Conservation (phyloP, 2,797 vertebrate species). For the Loriculus beryllinus region DNA sequence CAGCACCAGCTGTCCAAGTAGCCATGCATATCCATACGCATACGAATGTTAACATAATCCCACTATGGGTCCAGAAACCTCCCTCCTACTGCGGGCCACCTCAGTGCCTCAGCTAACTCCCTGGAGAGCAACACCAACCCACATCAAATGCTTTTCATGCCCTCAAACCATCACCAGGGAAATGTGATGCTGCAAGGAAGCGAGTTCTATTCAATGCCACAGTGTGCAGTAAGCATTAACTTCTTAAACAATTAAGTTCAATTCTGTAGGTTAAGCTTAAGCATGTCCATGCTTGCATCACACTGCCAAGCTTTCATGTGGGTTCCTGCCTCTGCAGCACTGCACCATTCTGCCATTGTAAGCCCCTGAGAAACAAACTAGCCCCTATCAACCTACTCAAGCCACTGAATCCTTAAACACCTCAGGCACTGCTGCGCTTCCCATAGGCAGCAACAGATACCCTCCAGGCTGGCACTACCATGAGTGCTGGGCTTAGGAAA, state of each 20-base stretch:
- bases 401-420: background rate
- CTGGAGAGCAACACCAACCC: background rate
- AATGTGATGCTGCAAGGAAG: background rate
- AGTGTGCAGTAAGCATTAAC: background rate
- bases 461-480: too few relatives aligned
- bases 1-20: background rate
- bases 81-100: background rate
- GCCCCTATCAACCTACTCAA: background rate
- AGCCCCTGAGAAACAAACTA: background rate
- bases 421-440: background rate
- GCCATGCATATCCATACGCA: background rate
- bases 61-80: background rate
- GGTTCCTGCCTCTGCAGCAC: background rate
- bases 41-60: background rate
- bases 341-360: rapidly evolving
- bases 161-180: background rate
- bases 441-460: background rate
- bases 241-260: background rate
- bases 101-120: background rate
- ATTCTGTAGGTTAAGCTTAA: background rate
- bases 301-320: background rate
- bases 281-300: background rate
- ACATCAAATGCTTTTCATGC: rapidly evolving
- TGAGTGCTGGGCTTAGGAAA: rapidly evolving
- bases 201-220: background rate